A percentile compares a stretch with the other conserved stretches of the same genome.
Conservation (phyloP, 2,888 invertebrate species). For the Volucella inanis region DNA sequence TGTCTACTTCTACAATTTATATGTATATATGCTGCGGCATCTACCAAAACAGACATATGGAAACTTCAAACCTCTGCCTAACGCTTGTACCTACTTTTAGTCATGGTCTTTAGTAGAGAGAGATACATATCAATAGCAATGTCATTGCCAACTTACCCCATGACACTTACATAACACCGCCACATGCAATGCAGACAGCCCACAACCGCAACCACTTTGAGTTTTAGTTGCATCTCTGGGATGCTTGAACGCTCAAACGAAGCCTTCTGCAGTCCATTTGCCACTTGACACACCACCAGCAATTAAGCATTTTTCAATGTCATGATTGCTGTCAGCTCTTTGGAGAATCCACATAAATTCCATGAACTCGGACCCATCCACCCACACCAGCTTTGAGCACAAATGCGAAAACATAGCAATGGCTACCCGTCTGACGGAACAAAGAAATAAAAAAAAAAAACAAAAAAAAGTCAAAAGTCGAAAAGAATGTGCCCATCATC, state of each 20-base stretch:
- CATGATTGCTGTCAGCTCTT: conserved; percentile 64
- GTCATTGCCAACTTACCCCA: conserved; percentile 62
- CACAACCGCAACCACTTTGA: conserved; percentile 51
- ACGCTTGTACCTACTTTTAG: neutral
- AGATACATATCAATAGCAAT: conserved; percentile 64
- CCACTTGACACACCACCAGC: conserved; percentile 73
- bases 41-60: conserved; percentile 34
- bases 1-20: neutral
- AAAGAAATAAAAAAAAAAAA: too few relatives aligned
- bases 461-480: neutral
- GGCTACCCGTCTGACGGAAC: conserved; percentile 1
- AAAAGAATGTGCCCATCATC: conserved; percentile 72
- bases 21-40: neutral
- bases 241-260: conserved; percentile 27
- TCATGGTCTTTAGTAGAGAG: conserved; percentile 11
- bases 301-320: conserved; percentile 73
- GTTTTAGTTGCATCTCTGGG: conserved; percentile 41
- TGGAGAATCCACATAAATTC: conserved; percentile 64
- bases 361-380: conserved; percentile 42
- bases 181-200: conserved; percentile 49
- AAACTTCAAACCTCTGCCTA: conserved; percentile 27
- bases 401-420: neutral
- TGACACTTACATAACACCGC: conserved; percentile 64
- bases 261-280: conserved; percentile 67
- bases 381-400: conserved; percentile 6